A percentile compares a stretch with the other conserved stretches of the same genome.
Evolutionary conservation across 2,888 invertebrate genomes (phyloP).

Genomic region (Polydrusus pterygomalis): DNA sequence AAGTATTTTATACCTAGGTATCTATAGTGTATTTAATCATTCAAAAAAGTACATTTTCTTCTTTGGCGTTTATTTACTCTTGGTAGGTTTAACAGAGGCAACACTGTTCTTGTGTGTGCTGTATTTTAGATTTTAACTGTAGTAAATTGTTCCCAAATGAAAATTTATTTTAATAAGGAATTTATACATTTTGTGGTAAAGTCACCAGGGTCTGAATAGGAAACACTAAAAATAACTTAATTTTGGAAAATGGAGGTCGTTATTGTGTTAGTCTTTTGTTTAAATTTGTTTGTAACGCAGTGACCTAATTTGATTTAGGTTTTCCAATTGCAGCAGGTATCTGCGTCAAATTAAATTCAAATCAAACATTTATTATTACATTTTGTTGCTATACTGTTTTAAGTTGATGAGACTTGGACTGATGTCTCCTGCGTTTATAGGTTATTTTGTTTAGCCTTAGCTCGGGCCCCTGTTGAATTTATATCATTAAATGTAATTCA

Average conservation of each 20-base stretch:
- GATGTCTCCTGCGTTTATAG: too few relatives aligned
- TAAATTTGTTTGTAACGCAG: not conserved
- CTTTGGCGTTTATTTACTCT: too few relatives aligned
- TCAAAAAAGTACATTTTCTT: too few relatives aligned
- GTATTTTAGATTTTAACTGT: slow-evolving; percentile 38
- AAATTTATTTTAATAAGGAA: slow-evolving; percentile 47
- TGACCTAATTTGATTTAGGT: not conserved
- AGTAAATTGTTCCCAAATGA: slow-evolving; percentile 35
- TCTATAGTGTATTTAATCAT: too few relatives aligned
- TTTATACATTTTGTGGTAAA: slow-evolving; percentile 40
- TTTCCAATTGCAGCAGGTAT: not conserved
- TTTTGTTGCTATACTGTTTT: too few relatives aligned
- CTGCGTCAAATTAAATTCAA: too few relatives aligned
- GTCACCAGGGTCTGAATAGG: slow-evolving; percentile 22
- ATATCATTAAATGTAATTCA: not conserved
- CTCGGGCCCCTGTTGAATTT: too few relatives aligned
- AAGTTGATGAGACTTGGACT: too few relatives aligned
- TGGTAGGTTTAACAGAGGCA: not conserved
- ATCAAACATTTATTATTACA: too few relatives aligned
- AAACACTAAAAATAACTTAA: slow-evolving; percentile 20
- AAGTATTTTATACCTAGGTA: too few relatives aligned
- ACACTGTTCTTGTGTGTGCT: slow-evolving; percentile 22
- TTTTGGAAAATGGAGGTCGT: slow-evolving; percentile 38
- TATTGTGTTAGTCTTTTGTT: slow-evolving; percentile 26
- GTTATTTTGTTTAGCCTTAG: too few relatives aligned